phyloP scores from a whole-genome alignment of 2,888 invertebrate species.

The Tineola bisselliella region DNA sequence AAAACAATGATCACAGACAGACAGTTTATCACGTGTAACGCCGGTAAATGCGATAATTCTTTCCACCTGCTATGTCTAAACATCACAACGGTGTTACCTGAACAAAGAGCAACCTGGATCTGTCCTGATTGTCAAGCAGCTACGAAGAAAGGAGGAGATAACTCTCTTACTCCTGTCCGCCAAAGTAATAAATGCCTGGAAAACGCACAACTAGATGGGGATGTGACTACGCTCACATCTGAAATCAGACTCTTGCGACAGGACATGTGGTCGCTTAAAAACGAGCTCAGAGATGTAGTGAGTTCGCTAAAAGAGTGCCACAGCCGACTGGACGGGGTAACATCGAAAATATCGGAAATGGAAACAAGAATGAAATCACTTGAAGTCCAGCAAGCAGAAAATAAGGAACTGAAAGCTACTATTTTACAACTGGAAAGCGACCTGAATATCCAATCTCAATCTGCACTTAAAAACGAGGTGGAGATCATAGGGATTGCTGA shows the following conservation, averaged over 20 bases:
- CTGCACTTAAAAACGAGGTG: constrained; percentile 18
- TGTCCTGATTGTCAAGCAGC: not conserved
- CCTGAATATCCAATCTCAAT: constrained; percentile 17
- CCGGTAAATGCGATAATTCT: too few relatives aligned
- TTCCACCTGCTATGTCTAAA: too few relatives aligned
- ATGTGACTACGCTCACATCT: too few relatives aligned
- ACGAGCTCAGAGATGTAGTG: not conserved
- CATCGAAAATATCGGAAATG: not conserved
- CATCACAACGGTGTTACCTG: too few relatives aligned
- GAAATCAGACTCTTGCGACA: not conserved
- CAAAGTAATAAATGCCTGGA: not conserved
- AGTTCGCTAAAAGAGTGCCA: not conserved
- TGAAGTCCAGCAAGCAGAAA: not conserved
- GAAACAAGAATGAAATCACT: not conserved
- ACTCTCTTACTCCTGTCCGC: not conserved
- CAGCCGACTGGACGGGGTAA: not conserved
- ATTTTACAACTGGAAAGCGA: constrained; percentile 16
- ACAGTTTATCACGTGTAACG: too few relatives aligned
- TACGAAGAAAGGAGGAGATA: not conserved
- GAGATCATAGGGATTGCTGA: constrained; percentile 20
- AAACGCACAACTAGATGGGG: not conserved
- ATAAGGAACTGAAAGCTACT: constrained; percentile 8
- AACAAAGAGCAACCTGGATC: not conserved
- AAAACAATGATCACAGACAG: too few relatives aligned
- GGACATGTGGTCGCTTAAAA: not conserved